phyloP scores from a whole-genome alignment of 2,888 invertebrate genomes.

The Oscheius sp. region DNA sequence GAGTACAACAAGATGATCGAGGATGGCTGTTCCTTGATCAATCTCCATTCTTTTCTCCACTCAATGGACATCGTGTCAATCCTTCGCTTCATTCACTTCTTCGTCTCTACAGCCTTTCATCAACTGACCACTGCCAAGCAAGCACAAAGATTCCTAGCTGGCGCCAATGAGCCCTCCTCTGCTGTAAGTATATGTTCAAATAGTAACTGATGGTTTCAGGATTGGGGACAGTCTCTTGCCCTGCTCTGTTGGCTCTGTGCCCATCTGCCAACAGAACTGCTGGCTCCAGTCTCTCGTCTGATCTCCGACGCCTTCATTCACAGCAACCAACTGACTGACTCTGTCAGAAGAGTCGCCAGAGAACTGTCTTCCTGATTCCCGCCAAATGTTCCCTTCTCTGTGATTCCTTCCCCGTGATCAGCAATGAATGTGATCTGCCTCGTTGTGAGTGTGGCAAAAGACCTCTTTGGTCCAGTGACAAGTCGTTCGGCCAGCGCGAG shows the following conservation, averaged over 20 bases:
- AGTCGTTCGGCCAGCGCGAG: no score
- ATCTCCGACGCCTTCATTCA: constrained; percentile 28
- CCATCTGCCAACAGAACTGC: constrained; percentile 20
- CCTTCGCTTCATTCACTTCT: constrained; percentile 45
- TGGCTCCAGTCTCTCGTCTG: constrained; percentile 24
- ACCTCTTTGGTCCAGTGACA: no score
- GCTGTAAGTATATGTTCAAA: background rate
- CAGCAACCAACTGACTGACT: background rate
- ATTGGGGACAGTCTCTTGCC: constrained; percentile 25
- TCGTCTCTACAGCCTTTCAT: constrained; percentile 47
- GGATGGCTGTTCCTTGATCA: constrained; percentile 21
- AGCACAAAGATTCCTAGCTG: constrained; percentile 11
- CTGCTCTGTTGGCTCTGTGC: constrained; percentile 32
- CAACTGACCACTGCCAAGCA: constrained; percentile 42
- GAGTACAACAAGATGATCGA: constrained; percentile 26
- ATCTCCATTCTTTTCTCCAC: constrained; percentile 30
- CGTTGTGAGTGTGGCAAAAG: no score
- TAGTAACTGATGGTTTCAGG: constrained; percentile 2
- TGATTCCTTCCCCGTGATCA: no score
- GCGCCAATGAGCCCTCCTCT: constrained; percentile 4
- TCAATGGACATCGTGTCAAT: constrained; percentile 30
- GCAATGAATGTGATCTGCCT: no score
- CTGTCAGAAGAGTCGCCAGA: constrained; percentile 15
- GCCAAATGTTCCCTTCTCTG: background rate
- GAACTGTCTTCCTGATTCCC: background rate